Base-by-base conservation (phyloP, 1,140 invertebrate genomes). In the Hylaeus volcanicus region DNA sequence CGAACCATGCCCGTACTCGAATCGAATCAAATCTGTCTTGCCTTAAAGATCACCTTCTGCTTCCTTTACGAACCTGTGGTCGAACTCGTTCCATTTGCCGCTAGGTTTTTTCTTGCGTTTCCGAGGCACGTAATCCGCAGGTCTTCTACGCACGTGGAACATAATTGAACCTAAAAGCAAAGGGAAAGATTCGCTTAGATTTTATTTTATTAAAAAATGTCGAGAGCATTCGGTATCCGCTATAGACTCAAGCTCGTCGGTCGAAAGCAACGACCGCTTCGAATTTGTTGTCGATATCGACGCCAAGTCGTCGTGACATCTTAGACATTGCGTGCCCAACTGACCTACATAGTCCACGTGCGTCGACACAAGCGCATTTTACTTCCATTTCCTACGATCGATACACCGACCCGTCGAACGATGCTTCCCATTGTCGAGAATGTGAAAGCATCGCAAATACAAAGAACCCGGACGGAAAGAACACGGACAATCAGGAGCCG, bases 71-170 rank as follows among this genome's bases (percentile, higher is more conserved):
- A 83, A 80, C 83, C 91, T 90, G 88, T 94, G 88, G 89, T 93
- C 91, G 60, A 91, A 74, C 84, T 94, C 89, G 90, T 94, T 83
- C 95, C 94, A 89, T 93, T 93, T 88, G 91, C 94, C 94, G 14
- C 95, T 92, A 1, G 96, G 96, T 93, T 98, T 98, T 94, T 98
- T 98, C 95, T 98, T 98, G 26, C 97, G 94, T 88, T 98, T 97
- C 72, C 98, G 94, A 14, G 97, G 97, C 90, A 98, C 97, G 86
- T 97, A 96, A 92, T 98, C 98, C 11, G 97, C 96, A 68, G 98
- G 98, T 88, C 97, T 94, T 89, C 97, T 95, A 82, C 97, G 94
- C 90, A 98, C 97, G 92, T 98, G 98, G 90, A 99, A 99, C 97
- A 98, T 98, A 88, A 99, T 97, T 71, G 97, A 98, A 90, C 98